A percentile compares a stretch with the other conserved stretches of the same genome.
Conservation (phyloP, 37 sponge, comb jelly and placozoan genomes). For the Diacarnus erythraeanus region DNA sequence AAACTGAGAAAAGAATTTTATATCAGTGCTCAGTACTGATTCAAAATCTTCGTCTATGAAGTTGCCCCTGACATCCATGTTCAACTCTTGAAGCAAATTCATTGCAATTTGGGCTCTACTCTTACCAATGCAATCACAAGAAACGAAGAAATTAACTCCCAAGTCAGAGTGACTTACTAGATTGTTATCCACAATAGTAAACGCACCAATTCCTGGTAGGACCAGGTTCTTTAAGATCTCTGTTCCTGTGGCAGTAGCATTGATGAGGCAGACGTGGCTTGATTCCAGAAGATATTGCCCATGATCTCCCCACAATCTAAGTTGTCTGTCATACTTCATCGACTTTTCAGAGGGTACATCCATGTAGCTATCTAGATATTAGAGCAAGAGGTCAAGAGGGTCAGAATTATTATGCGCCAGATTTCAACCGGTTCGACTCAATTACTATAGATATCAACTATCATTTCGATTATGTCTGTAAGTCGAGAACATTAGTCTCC, state of each 20-base stretch:
- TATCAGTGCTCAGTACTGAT: constrained; percentile 24
- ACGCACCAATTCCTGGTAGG: constrained; percentile 85
- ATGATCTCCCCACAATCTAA: constrained; percentile 97
- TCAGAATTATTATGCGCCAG: too few species aligned
- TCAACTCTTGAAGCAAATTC: constrained; percentile 73
- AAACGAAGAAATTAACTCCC: constrained; percentile 84
- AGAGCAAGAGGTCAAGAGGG: too few species aligned
- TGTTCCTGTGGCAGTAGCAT: constrained; percentile 89
- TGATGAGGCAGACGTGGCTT: constrained; percentile 91
- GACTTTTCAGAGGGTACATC: constrained; percentile 74
- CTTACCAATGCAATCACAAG: constrained; percentile 54
- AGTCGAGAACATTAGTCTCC: too few species aligned
- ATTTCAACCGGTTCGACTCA: too few species aligned
- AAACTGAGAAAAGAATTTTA: constrained; percentile 72
- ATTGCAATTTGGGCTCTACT: constrained; percentile 50
- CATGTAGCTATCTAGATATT: too few species aligned
- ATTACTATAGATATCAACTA: too few species aligned
- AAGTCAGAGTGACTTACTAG: constrained; percentile 52
- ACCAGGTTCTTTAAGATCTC: constrained; percentile 94
- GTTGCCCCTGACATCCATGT: constrained; percentile 71
- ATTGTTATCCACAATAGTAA: constrained; percentile 76
- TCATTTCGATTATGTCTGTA: too few species aligned
- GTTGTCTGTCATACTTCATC: constrained; percentile 90
- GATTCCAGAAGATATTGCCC: constrained; percentile 84
- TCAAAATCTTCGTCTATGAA: constrained; percentile 53